Base-by-base conservation (phyloP, 1,140 invertebrate species). In the Eriocheir sinensis region DNA sequence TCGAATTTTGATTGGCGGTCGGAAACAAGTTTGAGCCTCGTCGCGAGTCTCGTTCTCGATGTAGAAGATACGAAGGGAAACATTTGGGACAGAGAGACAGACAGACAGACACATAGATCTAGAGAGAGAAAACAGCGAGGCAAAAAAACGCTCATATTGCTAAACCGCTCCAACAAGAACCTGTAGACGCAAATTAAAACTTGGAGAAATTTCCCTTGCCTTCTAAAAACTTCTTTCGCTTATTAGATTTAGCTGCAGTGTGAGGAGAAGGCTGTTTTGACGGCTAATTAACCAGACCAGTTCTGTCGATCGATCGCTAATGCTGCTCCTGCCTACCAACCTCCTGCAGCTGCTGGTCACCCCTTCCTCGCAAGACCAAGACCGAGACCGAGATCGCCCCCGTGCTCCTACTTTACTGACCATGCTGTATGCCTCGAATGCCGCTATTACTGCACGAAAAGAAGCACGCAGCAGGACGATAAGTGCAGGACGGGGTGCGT, bases 201-300 rank as follows among this genome's bases (percentile, higher is more conserved):
- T 94, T 90, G 85, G 88, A 38, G 86, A 44, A 81, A 80, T 53
- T 90, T 83, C 30, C 88, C 60, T 41, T 34, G 27, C 30, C 83
- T 40, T 72, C 88, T 27, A 6, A 44, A 86, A 94, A 89, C 79
- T 90, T 93, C 92, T 93, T 94, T 89, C 79, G 72, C 86, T 90
- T 94, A 94, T 94, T 94, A 94, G 89, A 94, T 94, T 94, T 94
- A 90, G n/a, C 93, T 81, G 93, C 88, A 94, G 93, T 94, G 93
- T 81, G 93, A 94, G 81, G 93, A 90, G 40, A 89, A 48, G 60
- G 72, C 44, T 94, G 93, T 90, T 79, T 94, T 94, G 93, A 94
- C 93, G 93, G 44, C 93, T 94, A 79, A 94, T 94, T 94, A 90
- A 94, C 53, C 40, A 60, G 81, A 89, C 88, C 80, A 90, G 34